Percentiles rank a stretch among this genome's conserved stretches.
Conservation (phyloP, 2,888 invertebrate species). For the Dendrolimus houi region DNA sequence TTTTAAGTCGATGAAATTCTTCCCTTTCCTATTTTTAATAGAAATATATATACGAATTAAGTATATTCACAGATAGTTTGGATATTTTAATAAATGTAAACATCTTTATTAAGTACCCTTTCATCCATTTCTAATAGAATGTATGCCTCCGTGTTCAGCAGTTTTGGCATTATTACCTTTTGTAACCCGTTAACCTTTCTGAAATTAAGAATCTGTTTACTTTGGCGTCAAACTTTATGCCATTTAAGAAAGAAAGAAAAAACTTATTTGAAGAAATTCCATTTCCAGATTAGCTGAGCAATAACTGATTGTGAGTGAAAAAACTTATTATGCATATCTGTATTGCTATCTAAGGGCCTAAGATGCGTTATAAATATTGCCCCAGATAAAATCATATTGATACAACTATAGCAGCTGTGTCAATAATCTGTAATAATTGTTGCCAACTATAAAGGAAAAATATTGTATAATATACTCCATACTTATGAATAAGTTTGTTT, state of each 20-base stretch:
- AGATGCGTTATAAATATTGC: too few species aligned
- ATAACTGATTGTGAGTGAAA: too few species aligned
- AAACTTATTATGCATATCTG: too few species aligned
- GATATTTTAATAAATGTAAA: not conserved
- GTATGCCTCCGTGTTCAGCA: conserved; percentile 59
- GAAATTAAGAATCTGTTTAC: conserved; percentile 16
- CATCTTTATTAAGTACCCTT: conserved; percentile 31
- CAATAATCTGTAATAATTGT: too few species aligned
- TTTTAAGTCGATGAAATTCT: conserved; percentile 66
- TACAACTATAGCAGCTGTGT: too few species aligned
- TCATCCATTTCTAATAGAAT: conserved; percentile 66
- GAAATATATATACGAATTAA: not conserved
- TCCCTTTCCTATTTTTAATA: conserved; percentile 49
- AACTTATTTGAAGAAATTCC: too few species aligned
- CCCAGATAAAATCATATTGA: too few species aligned
- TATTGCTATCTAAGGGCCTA: too few species aligned
- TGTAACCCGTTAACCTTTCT: conserved; percentile 69
- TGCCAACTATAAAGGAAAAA: not conserved
- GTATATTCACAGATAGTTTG: not conserved
- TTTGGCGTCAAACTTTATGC: too few species aligned
- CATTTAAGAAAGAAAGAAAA: too few species aligned
- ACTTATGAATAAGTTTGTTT: not conserved
- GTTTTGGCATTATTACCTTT: conserved; percentile 64
- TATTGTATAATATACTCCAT: not conserved
- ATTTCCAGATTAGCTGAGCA: too few species aligned